These are phyloP conservation scores for Amphipyra berbera DNA, from an alignment of 2,888 invertebrate genomes.

Conservation along the genomic window DNA sequence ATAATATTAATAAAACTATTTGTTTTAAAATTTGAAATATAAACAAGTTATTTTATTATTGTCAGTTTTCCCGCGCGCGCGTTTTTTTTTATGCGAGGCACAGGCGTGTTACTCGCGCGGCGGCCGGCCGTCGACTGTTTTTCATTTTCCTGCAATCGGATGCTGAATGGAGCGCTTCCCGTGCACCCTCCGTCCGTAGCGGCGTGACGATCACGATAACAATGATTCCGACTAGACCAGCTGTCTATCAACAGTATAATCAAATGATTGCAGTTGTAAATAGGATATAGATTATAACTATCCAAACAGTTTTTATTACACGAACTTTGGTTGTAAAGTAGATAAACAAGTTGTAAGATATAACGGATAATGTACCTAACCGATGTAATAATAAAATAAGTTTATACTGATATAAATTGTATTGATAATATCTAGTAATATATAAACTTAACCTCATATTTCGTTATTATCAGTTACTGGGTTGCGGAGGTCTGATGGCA, in stretches of 20 bases:
- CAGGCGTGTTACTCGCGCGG: constrained; percentile 75
- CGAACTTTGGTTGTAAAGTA: constrained; percentile 6
- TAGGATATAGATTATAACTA: constrained; percentile 36
- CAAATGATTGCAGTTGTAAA: constrained; percentile 28
- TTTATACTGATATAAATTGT: constrained; percentile 30
- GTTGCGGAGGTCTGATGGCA: too few species aligned
- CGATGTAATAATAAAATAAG: constrained; percentile 18
- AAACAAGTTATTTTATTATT: constrained; percentile 66
- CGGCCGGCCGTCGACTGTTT: constrained; percentile 78
- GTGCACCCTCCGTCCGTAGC: constrained; percentile 66
- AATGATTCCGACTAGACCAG: constrained; percentile 36
- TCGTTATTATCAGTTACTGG: too few species aligned
- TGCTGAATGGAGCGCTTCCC: constrained; percentile 76
- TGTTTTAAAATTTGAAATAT: constrained; percentile 43
- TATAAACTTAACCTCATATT: too few species aligned
- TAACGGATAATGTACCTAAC: constrained; percentile 20
- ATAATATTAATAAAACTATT: constrained; percentile 45
- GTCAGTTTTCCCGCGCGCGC: constrained; percentile 74
- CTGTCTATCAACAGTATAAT: constrained; percentile 36
- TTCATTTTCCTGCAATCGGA: constrained; percentile 72
- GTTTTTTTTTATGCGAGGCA: constrained; percentile 56
- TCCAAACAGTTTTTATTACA: constrained; percentile 25
- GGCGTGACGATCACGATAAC: constrained; percentile 32
- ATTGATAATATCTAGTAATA: constrained; percentile 20
- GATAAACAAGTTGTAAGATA: constrained; percentile 11